A percentile compares a stretch with the other conserved stretches of the same genome.
These are phyloP conservation scores for Drosophila longiperda DNA, from an alignment of 2,888 invertebrate genomes.

Conservation along the genomic window DNA sequence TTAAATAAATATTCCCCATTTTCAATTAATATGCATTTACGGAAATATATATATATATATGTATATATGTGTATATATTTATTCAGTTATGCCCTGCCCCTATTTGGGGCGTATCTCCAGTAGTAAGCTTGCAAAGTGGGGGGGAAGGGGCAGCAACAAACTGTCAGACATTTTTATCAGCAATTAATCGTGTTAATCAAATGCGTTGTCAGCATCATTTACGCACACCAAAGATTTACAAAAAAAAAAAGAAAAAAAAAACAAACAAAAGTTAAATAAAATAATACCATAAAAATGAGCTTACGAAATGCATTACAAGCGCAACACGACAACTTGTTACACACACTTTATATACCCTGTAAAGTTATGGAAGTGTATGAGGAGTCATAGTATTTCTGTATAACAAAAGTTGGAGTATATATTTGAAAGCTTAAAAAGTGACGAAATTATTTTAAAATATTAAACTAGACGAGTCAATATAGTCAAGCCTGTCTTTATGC, in stretches of 20 bases:
- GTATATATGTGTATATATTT: neutral
- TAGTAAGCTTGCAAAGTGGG: slow-evolving; percentile 38
- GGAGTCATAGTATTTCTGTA: neutral
- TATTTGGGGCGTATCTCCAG: slow-evolving; percentile 50
- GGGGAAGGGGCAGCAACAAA: slow-evolving; percentile 41
- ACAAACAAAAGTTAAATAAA: slow-evolving; percentile 12
- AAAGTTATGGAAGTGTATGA: neutral
- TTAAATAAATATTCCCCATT: slow-evolving; percentile 11
- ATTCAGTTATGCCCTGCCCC: slow-evolving; percentile 2
- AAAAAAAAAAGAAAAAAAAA: slow-evolving; percentile 5
- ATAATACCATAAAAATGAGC: slow-evolving; percentile 40
- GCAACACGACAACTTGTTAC: slow-evolving; percentile 48
- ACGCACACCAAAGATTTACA: slow-evolving; percentile 48
- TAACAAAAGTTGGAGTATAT: neutral
- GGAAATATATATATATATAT: neutral
- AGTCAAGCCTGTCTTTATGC: neutral
- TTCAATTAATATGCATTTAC: slow-evolving; percentile 48
- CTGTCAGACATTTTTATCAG: slow-evolving; percentile 81
- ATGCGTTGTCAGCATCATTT: slow-evolving; percentile 84
- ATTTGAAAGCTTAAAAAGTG: neutral
- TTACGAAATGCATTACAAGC: slow-evolving; percentile 72
- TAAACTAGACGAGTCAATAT: neutral
- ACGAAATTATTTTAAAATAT: accelerated
- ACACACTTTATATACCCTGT: slow-evolving; percentile 48
- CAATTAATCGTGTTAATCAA: slow-evolving; percentile 84